Conservation (phyloP, 2,797 vertebrate species). For the Hydrolagus colliei region DNA sequence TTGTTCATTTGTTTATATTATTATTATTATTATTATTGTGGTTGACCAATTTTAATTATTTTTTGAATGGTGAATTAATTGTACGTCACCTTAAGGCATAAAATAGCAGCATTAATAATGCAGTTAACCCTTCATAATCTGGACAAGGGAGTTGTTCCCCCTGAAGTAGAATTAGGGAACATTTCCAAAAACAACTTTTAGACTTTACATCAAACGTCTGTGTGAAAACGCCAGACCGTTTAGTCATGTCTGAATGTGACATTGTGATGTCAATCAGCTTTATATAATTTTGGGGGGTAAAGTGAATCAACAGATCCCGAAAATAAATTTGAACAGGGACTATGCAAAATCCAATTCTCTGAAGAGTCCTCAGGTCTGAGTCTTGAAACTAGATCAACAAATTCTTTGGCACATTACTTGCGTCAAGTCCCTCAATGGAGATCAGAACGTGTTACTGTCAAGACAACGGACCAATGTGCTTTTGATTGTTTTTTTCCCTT, state of each 20-base stretch:
- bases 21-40: background rate
- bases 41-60: background rate
- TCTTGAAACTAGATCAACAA: slow-evolving; percentile 21
- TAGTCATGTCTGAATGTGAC: slow-evolving; percentile 25
- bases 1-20: background rate
- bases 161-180: slow-evolving; percentile 2
- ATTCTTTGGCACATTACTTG: background rate
- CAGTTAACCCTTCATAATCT: background rate
- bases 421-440: background rate
- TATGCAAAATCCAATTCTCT: slow-evolving; percentile 26
- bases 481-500: background rate
- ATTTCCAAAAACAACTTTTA: slow-evolving; percentile 10
- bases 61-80: background rate
- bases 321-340: slow-evolving; percentile 13
- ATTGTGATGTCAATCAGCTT: slow-evolving; percentile 26
- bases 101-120: background rate
- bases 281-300: background rate
- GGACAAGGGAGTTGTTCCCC: background rate
- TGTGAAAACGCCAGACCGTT: slow-evolving; percentile 6
- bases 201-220: background rate
- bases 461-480: background rate
- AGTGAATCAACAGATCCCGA: background rate
- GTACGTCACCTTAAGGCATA: background rate
- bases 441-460: background rate
- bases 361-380: slow-evolving; percentile 2